Conservation (phyloP, 2,888 invertebrate species). For the Dasysyrphus tricinctus region DNA sequence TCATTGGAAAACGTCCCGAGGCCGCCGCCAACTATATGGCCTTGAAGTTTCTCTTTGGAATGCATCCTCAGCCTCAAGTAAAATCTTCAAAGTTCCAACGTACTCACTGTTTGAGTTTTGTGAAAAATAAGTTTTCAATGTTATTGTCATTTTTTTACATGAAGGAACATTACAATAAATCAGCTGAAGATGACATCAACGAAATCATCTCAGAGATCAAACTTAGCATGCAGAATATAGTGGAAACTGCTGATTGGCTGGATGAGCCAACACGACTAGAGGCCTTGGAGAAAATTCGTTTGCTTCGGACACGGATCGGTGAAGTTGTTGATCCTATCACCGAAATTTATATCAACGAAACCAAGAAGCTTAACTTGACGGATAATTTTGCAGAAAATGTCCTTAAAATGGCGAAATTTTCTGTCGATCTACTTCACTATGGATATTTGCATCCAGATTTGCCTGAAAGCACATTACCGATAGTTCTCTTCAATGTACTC, state of each 20-base stretch:
- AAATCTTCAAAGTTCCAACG: slow-evolving; percentile 2
- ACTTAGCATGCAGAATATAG: slow-evolving; percentile 74
- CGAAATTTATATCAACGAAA: slow-evolving; percentile 77
- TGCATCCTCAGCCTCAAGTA: slow-evolving; percentile 2
- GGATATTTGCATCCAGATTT: slow-evolving; percentile 76
- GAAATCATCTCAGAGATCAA: slow-evolving; percentile 79
- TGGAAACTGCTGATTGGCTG: slow-evolving; percentile 80
- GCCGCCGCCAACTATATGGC: slow-evolving; percentile 80
- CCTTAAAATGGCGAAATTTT: slow-evolving; percentile 77
- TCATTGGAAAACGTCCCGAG: slow-evolving; percentile 77
- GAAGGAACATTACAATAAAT: slow-evolving; percentile 78
- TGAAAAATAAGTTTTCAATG: not conserved
- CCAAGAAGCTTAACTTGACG: slow-evolving; percentile 76
- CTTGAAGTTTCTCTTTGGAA: slow-evolving; percentile 1
- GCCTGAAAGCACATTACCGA: slow-evolving; percentile 76
- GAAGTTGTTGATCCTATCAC: slow-evolving; percentile 76
- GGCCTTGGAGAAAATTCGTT: slow-evolving; percentile 79
- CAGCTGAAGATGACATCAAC: slow-evolving; percentile 77
- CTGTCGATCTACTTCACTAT: slow-evolving; percentile 77
- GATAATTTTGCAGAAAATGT: slow-evolving; percentile 77
- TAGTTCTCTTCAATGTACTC: slow-evolving; percentile 78
- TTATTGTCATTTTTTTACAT: slow-evolving; percentile 59
- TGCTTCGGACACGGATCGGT: slow-evolving; percentile 77
- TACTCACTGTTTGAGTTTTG: slow-evolving; percentile 5
- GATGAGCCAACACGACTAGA: slow-evolving; percentile 79